These are phyloP conservation scores for Cephalotes varians DNA, from an alignment of 2,888 invertebrate genomes.

Conservation along the genomic window DNA sequence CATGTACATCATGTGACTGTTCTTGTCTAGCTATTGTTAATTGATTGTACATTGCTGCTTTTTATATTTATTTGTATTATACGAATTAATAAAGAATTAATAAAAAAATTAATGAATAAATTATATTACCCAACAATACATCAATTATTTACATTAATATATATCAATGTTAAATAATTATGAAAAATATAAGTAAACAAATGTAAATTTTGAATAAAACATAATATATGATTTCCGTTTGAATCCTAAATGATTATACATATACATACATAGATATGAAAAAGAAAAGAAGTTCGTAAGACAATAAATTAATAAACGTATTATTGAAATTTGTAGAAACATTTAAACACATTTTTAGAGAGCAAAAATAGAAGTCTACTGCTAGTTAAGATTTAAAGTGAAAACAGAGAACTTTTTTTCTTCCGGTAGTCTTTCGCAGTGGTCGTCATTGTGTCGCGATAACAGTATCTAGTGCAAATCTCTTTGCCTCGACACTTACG, in stretches of 20 bases:
- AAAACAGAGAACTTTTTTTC: background rate
- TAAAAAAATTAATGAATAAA: background rate
- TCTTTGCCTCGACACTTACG: slow-evolving; percentile 10
- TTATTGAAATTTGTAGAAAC: slow-evolving; percentile 1
- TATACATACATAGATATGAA: background rate
- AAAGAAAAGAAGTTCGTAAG: background rate
- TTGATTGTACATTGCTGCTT: background rate
- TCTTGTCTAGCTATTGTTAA: background rate
- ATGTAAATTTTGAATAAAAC: no score
- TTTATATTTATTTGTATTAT: background rate
- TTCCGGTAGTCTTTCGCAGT: background rate
- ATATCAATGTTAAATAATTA: background rate
- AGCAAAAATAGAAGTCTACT: background rate
- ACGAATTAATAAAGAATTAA: slow-evolving; percentile 6
- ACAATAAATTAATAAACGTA: background rate
- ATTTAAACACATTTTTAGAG: background rate
- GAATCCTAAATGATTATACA: background rate
- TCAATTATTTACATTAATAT: background rate
- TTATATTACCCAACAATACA: background rate
- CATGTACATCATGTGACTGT: background rate
- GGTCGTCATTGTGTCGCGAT: slow-evolving; percentile 29
- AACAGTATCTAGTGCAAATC: slow-evolving; percentile 31
- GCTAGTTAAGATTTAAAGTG: slow-evolving; percentile 6
- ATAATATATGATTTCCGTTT: background rate
- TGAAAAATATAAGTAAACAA: background rate